Evolutionary conservation across 1,140 invertebrate species (phyloP).

Genomic region (Cyclina sinensis): DNA sequence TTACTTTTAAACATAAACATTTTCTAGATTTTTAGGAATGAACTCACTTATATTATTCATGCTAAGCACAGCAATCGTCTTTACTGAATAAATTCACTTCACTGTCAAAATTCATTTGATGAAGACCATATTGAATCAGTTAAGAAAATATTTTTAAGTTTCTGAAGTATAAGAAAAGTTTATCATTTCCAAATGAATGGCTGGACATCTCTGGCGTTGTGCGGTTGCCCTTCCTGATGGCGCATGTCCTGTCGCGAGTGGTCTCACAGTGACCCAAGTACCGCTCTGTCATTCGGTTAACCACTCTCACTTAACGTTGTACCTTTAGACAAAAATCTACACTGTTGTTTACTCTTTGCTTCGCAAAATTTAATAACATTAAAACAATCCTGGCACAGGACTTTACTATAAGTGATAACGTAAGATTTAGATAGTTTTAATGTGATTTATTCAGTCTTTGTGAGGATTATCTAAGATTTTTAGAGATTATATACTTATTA

Average conservation of each 20-base stretch:
- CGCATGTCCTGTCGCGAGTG: neutral
- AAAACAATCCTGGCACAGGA: conserved; percentile 62
- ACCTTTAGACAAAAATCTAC: conserved; percentile 8
- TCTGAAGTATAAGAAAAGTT: no score
- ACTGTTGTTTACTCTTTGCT: conserved; percentile 36
- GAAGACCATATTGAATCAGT: no score
- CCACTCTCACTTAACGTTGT: conserved; percentile 3
- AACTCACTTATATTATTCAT: no score
- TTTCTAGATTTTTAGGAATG: no score
- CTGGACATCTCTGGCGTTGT: neutral
- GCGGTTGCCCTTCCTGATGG: neutral
- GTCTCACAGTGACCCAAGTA: neutral
- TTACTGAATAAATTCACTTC: no score
- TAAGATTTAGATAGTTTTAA: conserved; percentile 61
- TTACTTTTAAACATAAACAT: no score
- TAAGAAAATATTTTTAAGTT: no score
- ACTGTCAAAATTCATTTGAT: no score
- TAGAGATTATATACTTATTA: conserved; percentile 69
- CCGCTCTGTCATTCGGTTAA: neutral
- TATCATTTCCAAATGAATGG: no score
- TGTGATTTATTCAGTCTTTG: conserved; percentile 67
- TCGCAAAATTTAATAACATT: conserved; percentile 65
- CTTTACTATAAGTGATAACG: conserved; percentile 57
- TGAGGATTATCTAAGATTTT: conserved; percentile 55
- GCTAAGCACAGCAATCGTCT: no score